A percentile compares a stretch with the other conserved stretches of the same genome.
Conservation (phyloP, 2,888 invertebrate genomes). For the Halictus quadricinctus region DNA sequence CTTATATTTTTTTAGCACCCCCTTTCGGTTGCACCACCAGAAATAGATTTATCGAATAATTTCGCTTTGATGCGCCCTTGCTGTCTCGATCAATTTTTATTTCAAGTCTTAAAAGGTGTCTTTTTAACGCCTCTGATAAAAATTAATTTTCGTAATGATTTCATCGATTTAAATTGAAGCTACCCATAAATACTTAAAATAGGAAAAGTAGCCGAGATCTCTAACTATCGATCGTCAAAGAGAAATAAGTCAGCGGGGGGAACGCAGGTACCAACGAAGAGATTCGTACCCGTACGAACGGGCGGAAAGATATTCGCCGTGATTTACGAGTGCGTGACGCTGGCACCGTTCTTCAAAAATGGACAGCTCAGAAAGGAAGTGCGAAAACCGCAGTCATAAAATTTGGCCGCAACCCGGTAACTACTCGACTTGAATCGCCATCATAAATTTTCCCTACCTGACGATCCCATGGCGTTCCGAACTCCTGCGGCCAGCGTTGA, state of each 20-base stretch:
- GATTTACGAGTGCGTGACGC: slow-evolving; percentile 57
- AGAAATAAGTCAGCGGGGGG: neutral
- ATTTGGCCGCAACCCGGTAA: slow-evolving; percentile 58
- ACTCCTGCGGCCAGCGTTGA: neutral
- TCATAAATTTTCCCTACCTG: slow-evolving; percentile 50
- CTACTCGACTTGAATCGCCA: slow-evolving; percentile 30
- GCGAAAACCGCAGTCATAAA: slow-evolving; percentile 71
- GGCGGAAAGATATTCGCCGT: slow-evolving; percentile 26
- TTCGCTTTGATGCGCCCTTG: too few species aligned
- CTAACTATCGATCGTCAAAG: too few species aligned
- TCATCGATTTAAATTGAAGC: too few species aligned
- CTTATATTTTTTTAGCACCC: too few species aligned
- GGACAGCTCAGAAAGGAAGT: slow-evolving; percentile 62
- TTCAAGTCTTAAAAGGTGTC: too few species aligned
- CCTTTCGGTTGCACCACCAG: too few species aligned
- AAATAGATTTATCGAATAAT: too few species aligned
- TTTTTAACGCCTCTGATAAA: too few species aligned
- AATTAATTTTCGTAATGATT: too few species aligned
- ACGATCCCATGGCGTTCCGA: neutral
- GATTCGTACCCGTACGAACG: neutral
- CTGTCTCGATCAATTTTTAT: too few species aligned
- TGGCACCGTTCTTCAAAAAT: slow-evolving; percentile 61
- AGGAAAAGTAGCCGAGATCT: neutral
- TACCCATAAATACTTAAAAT: neutral
- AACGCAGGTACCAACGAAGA: neutral